Evolutionary conservation across 2,888 invertebrate genomes (phyloP).

Genomic region (Muschampia plurimacula): DNA sequence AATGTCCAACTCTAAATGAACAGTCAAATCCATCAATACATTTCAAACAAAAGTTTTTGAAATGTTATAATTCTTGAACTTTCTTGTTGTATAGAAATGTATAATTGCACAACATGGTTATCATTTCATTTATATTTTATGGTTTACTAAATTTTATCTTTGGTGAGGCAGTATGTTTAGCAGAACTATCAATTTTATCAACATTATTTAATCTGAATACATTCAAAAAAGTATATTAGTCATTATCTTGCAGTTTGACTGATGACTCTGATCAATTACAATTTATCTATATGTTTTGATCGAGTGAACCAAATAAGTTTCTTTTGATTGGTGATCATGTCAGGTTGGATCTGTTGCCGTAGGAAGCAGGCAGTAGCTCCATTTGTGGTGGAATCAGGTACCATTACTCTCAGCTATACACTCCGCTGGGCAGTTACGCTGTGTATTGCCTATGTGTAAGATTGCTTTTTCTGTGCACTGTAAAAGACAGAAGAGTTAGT

Average conservation of each 20-base stretch:
- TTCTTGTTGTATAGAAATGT: neutral
- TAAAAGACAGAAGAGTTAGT: neutral
- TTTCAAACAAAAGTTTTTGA: neutral
- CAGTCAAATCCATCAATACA: neutral
- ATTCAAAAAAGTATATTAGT: neutral
- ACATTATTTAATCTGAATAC: neutral
- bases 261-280: neutral
- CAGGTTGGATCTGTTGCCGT: conserved; percentile 78
- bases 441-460: conserved; percentile 53
- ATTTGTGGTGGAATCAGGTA: conserved; percentile 64
- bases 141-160: conserved; percentile 12
- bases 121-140: conserved; percentile 6
- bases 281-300: neutral
- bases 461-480: conserved; percentile 26
- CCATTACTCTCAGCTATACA: neutral
- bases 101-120: neutral
- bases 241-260: neutral
- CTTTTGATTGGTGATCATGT: conserved; percentile 45
- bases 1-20: neutral
- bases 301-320: conserved; percentile 1
- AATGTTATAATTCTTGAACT: no score
- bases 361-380: conserved; percentile 63
- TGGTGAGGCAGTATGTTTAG: conserved; percentile 9
- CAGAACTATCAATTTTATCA: neutral
- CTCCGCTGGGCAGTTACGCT: conserved; percentile 56